Percentiles rank a stretch among this genome's conserved stretches.
Conservation (phyloP, 1,140 invertebrate species). For the Arion vulgaris region DNA sequence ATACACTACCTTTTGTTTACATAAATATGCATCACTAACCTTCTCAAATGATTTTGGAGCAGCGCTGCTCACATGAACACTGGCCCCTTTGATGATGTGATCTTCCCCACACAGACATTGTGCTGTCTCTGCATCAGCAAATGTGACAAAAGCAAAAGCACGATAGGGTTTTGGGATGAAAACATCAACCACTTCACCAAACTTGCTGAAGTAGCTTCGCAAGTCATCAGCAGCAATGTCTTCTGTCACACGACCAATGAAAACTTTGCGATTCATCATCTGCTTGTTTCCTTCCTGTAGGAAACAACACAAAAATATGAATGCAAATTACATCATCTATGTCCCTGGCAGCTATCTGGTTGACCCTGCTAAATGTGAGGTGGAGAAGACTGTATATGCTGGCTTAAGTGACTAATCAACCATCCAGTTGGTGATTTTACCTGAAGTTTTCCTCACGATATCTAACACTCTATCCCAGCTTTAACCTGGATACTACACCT, state of each 20-base stretch:
- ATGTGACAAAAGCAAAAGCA: constrained; percentile 75
- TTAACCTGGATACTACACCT: too few relatives aligned
- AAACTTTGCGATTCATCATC: constrained; percentile 72
- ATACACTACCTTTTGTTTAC: too few relatives aligned
- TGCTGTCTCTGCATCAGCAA: constrained; percentile 79
- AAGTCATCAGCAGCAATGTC: constrained; percentile 72
- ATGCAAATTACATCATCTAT: too few relatives aligned
- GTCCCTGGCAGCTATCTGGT: too few relatives aligned
- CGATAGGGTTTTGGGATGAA: constrained; percentile 76
- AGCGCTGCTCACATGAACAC: constrained; percentile 95
- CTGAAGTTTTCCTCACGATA: too few relatives aligned
- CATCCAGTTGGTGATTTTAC: too few relatives aligned
- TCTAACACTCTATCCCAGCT: too few relatives aligned
- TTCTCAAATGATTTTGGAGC: constrained; percentile 82
- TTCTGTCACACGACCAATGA: constrained; percentile 74
- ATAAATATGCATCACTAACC: constrained; percentile 33
- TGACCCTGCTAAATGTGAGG: too few relatives aligned
- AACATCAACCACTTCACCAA: constrained; percentile 74
- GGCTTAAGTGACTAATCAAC: too few relatives aligned
- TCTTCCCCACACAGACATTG: constrained; percentile 95
- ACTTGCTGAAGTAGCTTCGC: constrained; percentile 72
- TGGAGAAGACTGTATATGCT: too few relatives aligned
- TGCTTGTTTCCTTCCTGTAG: constrained; percentile 65
- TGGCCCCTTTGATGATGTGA: constrained; percentile 96
- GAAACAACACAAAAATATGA: too few relatives aligned